A percentile compares a stretch with the other conserved stretches of the same genome.
phyloP scores from a whole-genome alignment of 1,140 invertebrate species.

The Diabrotica undecimpunctata region DNA sequence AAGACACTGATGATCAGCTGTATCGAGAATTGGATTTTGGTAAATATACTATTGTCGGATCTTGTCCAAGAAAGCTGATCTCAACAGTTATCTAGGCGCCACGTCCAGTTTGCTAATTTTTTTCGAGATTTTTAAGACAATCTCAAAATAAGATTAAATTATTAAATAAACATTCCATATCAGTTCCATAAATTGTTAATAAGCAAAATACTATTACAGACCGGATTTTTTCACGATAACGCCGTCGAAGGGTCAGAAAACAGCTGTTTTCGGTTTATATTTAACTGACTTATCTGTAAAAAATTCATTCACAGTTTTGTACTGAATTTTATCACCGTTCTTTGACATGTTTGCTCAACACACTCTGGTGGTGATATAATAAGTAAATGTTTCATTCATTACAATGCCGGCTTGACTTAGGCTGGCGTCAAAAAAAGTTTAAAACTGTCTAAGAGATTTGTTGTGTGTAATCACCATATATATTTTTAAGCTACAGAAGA shows the following conservation, averaged over 20 bases:
- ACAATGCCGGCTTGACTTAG: not conserved
- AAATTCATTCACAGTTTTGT: not conserved
- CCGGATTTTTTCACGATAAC: not conserved
- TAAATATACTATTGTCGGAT: too few relatives aligned
- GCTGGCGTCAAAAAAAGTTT: not conserved
- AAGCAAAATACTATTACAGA: not conserved
- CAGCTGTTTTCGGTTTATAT: not conserved
- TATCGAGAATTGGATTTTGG: too few relatives aligned
- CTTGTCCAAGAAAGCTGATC: too few relatives aligned
- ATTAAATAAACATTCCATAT: not conserved
- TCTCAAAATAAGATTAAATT: not conserved
- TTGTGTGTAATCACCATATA: too few relatives aligned
- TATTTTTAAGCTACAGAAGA: too few relatives aligned
- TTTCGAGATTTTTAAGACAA: not conserved
- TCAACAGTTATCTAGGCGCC: not conserved
- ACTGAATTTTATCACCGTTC: not conserved
- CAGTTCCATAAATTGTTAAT: not conserved
- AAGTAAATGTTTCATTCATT: constrained; percentile 3
- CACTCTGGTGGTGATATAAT: not conserved
- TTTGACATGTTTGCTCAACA: constrained; percentile 2
- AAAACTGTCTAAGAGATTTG: too few relatives aligned
- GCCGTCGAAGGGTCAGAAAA: not conserved
- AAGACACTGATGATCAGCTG: too few relatives aligned
- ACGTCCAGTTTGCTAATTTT: not conserved
- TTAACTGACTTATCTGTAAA: not conserved